Percentiles rank a stretch among this genome's conserved stretches.
phyloP scores from a whole-genome alignment of 2,888 invertebrate species.

The Psococerastis gibbosa region DNA sequence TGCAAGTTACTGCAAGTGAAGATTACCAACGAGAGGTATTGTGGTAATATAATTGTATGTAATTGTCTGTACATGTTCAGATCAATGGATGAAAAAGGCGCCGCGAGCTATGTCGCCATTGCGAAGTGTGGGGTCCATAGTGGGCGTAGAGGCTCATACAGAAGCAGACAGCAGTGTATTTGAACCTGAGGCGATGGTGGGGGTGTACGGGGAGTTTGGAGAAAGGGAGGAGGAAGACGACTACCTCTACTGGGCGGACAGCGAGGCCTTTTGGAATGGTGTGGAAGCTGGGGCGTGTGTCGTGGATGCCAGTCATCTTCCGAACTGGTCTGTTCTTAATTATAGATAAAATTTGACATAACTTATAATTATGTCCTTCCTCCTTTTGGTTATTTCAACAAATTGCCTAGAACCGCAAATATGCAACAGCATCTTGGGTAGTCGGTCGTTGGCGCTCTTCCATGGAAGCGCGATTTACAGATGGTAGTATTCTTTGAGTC shows the following conservation, averaged over 20 bases:
- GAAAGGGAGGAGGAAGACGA: conserved; percentile 39
- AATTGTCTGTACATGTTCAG: no score
- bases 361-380: conserved; percentile 5
- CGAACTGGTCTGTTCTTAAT: conserved; percentile 44
- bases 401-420: no score
- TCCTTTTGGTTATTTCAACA: no score
- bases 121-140: conserved; percentile 68
- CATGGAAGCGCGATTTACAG: no score
- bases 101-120: conserved; percentile 61
- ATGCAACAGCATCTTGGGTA: no score
- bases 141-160: conserved; percentile 69
- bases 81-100: not conserved
- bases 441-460: no score
- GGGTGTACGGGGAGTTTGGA: conserved; percentile 11
- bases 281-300: conserved; percentile 63
- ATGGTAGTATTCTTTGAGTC: no score
- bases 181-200: conserved; percentile 36
- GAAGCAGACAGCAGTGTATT: conserved; percentile 67
- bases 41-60: no score
- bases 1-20: no score
- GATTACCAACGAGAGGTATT: no score
- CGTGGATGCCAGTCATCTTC: conserved; percentile 49
- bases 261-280: conserved; percentile 64
- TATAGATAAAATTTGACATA: conserved; percentile 10
- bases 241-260: conserved; percentile 55